Conservation (phyloP, 2,113 vertebrate species). For the Cnemophilus loriae region DNA sequence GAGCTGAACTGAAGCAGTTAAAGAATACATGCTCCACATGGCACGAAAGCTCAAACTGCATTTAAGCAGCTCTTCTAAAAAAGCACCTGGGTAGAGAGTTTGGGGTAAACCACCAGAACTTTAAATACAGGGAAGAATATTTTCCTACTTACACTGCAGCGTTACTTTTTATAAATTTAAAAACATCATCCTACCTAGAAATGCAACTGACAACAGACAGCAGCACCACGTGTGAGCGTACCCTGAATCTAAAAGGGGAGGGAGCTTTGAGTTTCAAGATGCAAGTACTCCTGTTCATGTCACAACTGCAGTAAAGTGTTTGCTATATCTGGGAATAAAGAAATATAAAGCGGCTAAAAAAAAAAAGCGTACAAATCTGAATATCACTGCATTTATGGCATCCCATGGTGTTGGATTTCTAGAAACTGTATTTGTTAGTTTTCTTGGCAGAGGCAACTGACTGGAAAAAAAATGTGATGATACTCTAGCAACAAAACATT, state of each 20-base stretch:
- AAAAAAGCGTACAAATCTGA: neutral
- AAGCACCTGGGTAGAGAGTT: neutral
- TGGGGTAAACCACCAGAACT: neutral
- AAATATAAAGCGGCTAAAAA: neutral
- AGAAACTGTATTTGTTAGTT: neutral
- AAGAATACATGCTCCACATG: neutral
- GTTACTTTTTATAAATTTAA: neutral
- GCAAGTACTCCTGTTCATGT: neutral
- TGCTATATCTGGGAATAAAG: neutral
- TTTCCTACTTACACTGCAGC: neutral
- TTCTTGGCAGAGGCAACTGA: neutral
- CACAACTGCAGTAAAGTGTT: neutral
- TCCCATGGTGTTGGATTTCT: neutral
- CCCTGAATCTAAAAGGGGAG: neutral
- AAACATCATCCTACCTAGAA: neutral
- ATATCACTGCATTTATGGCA: neutral
- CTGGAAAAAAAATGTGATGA: neutral
- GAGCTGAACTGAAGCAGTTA: neutral
- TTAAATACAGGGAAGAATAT: neutral
- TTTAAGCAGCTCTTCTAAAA: neutral
- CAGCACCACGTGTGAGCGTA: fast-evolving
- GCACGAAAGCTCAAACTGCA: neutral
- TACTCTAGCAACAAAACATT: neutral
- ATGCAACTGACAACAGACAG: neutral
- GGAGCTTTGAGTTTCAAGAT: neutral